A percentile compares a stretch with the other conserved stretches of the same genome.
Conservation (phyloP, 2,797 vertebrate genomes). For the Lacerta bilineata region DNA sequence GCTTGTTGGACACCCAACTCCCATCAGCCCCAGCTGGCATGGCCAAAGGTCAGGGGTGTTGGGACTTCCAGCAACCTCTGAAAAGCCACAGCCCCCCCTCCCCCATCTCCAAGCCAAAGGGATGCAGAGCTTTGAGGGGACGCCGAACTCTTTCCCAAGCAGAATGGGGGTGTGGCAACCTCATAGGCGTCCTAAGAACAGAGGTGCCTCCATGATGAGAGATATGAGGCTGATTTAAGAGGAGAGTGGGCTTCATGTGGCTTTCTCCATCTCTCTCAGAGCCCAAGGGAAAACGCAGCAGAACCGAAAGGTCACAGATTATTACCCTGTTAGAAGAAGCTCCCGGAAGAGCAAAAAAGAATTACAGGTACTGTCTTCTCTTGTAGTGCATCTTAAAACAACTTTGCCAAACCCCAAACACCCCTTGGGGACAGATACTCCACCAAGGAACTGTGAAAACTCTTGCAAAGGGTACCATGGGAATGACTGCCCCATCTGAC, state of each 20-base stretch:
- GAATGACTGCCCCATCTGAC: too few species aligned
- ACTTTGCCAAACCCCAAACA: background rate
- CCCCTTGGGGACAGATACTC: background rate
- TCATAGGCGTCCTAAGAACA: background rate
- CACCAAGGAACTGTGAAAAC: background rate
- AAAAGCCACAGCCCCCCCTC: background rate
- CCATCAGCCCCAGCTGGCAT: background rate
- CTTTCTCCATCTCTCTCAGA: conserved; percentile 72
- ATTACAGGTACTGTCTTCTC: conserved; percentile 85
- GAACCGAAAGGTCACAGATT: conserved; percentile 95
- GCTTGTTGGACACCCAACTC: background rate
- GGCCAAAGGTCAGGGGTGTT: background rate
- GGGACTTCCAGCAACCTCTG: background rate
- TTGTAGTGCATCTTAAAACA: background rate
- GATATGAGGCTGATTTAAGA: background rate
- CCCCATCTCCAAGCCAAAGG: background rate
- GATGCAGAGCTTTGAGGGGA: background rate
- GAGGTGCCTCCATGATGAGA: background rate
- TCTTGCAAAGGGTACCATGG: background rate
- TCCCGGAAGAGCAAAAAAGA: conserved; percentile 93
- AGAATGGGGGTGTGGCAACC: background rate
- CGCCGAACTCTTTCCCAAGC: conserved; percentile 4
- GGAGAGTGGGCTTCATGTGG: background rate
- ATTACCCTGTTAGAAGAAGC: conserved; percentile 94
- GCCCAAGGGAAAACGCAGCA: conserved; percentile 83